phyloP scores from a whole-genome alignment of 2,888 invertebrate genomes.

The Tinea trinotella region DNA sequence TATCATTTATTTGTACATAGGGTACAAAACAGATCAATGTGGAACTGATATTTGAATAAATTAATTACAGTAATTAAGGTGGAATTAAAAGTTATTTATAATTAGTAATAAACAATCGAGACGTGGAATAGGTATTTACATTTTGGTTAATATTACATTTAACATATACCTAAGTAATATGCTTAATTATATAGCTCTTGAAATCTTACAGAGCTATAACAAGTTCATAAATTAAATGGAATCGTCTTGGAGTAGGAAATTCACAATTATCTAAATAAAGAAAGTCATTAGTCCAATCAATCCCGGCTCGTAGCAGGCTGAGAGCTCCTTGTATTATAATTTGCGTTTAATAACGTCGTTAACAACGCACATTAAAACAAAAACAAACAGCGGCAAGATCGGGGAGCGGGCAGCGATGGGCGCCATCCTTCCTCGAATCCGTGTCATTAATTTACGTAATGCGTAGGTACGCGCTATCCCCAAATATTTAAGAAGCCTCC shows the following conservation, averaged over 20 bases:
- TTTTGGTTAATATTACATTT: not conserved
- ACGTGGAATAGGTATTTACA: no score
- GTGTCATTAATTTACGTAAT: slow-evolving; percentile 74
- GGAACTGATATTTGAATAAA: no score
- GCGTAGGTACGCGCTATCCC: slow-evolving; percentile 74
- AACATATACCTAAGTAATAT: not conserved
- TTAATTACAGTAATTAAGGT: no score
- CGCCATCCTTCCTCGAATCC: slow-evolving; percentile 73
- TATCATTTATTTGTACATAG: no score
- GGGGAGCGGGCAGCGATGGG: slow-evolving; percentile 41
- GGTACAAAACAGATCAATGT: no score
- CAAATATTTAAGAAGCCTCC: slow-evolving; percentile 74
- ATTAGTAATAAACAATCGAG: no score
- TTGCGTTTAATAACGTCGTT: slow-evolving; percentile 69
- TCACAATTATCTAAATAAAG: slow-evolving; percentile 60
- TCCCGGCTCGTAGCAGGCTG: slow-evolving; percentile 31
- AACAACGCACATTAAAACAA: slow-evolving; percentile 71
- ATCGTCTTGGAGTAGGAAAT: slow-evolving; percentile 33
- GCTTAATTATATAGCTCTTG: not conserved
- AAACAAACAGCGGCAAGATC: slow-evolving; percentile 57
- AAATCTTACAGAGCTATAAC: not conserved
- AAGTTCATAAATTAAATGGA: not conserved
- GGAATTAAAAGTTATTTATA: no score
- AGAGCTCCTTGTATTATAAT: slow-evolving; percentile 50
- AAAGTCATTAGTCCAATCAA: slow-evolving; percentile 65